Base-by-base conservation (phyloP, 2,113 vertebrate species). In the Toxotes jaculatrix region DNA sequence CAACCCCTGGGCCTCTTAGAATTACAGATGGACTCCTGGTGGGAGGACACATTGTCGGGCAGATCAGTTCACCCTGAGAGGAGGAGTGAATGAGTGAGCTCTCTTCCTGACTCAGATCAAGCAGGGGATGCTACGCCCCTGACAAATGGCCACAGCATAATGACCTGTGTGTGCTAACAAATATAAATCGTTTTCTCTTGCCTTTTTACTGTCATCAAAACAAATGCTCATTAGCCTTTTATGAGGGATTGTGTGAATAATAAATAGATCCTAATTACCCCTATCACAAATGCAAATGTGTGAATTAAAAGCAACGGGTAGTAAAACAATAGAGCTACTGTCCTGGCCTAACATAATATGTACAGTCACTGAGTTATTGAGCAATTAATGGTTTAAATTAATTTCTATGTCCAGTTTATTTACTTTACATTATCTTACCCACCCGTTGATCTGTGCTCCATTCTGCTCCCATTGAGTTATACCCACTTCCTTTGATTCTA, bases 121-220 rank as follows among this genome's bases (percentile, higher is more conserved):
- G 79, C 86, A 53, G 75, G 5, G 80, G 89, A 78, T n/a, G 77
- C 81, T 49, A 73, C 64, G 45, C 67, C 69, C 77, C 90, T 93
- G 93, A 94, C 84, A 69, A 94, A 95, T 93, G 88, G 80, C 87
- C 67, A 14, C 87, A 74, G 90, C 89, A 90, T 94, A 93, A 94
- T 92, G 93, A 93, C 89, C 93, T 77, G 80, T 80, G 89, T 86
- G 88, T 34, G 76, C 90, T 95, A 94, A 95, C 93, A 93, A 93
- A 91, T 93, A 95, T 93, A 93, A 94, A 94, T 95, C 79, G 85
- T 75, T 92, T 90, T 89, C 91, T 89, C 88, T 82, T 91, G 85
- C 90, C 92, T 92, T 95, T 93, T 94, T 93, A 94, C 92, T 90
- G 92, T 93, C 94, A 81, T 93, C 90, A 91, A 94, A 95, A 95